Percentiles rank a stretch among this genome's conserved stretches.
Conservation (phyloP, 2,113 vertebrate species). For the Semnopithecus entellus region DNA sequence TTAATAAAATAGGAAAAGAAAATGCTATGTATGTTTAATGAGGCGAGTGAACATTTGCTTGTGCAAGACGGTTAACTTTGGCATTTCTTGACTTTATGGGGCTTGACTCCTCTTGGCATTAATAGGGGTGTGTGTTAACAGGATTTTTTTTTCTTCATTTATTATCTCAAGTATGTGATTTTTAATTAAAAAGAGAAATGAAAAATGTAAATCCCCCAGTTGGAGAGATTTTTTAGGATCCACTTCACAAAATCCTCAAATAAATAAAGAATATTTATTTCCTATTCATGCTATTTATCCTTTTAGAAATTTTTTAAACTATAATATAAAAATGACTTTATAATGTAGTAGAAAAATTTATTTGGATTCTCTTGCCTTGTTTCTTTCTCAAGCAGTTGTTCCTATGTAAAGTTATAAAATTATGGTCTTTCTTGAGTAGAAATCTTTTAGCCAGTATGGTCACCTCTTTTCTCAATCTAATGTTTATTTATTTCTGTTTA, state of each 20-base stretch:
- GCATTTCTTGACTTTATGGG: slow-evolving; percentile 49
- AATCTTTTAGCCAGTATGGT: background rate
- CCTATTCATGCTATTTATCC: background rate
- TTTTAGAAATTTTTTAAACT: background rate
- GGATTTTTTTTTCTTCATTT: background rate
- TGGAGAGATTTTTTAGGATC: background rate
- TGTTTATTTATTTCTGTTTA: slow-evolving; percentile 37
- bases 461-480: background rate
- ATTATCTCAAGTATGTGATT: slow-evolving; percentile 44
- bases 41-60: slow-evolving; percentile 20
- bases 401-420: slow-evolving; percentile 20
- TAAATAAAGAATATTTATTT: background rate
- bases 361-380: background rate
- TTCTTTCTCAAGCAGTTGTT: background rate
- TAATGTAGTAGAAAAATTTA: background rate
- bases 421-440: background rate
- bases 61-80: background rate
- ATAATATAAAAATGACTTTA: background rate
- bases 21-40: slow-evolving; percentile 4
- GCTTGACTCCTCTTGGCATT: slow-evolving; percentile 22
- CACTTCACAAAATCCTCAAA: background rate
- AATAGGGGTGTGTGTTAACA: background rate
- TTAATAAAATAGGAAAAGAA: background rate
- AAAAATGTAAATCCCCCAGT: slow-evolving; percentile 37
- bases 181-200: slow-evolving; percentile 67